Conservation (phyloP, 2,113 vertebrate species). For the Oncorhynchus clarkii region DNA sequence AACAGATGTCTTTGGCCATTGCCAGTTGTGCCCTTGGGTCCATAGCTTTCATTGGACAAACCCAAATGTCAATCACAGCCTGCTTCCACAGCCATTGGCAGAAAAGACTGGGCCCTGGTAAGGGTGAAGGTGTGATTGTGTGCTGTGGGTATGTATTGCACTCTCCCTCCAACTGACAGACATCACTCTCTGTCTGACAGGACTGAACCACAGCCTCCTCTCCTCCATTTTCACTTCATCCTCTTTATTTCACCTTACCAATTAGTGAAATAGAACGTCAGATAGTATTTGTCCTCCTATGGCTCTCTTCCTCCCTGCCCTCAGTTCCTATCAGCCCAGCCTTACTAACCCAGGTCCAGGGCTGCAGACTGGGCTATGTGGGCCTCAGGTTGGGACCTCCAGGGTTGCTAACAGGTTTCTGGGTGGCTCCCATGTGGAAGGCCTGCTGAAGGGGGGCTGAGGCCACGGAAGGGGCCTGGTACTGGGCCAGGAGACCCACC, state of each 20-base stretch:
- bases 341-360: constrained; percentile 7
- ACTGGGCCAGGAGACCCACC: constrained; percentile 70
- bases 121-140: constrained; percentile 38
- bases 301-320: constrained; percentile 26
- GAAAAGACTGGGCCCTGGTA: background rate
- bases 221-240: constrained; percentile 14
- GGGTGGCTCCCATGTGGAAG: constrained; percentile 81
- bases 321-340: constrained; percentile 30
- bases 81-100: constrained; percentile 54
- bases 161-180: constrained; percentile 56
- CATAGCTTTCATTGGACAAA: constrained; percentile 24
- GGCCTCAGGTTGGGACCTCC: constrained; percentile 87
- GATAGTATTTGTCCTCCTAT: constrained; percentile 43
- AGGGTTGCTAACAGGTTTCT: constrained; percentile 86
- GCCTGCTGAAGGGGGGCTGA: constrained; percentile 75
- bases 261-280: constrained; percentile 7
- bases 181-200: constrained; percentile 52
- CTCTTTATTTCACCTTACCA: no score
- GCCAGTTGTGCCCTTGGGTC: constrained; percentile 33
- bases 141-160: constrained; percentile 70
- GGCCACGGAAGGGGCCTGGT: constrained; percentile 76
- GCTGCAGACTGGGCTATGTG: constrained; percentile 75
- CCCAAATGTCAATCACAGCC: constrained; percentile 53
- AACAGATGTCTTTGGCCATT: constrained; percentile 61
- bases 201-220: constrained; percentile 44